A percentile compares a stretch with the other conserved stretches of the same genome.
phyloP scores from a whole-genome alignment of 1,140 invertebrate genomes.

The Wasmannia auropunctata region DNA sequence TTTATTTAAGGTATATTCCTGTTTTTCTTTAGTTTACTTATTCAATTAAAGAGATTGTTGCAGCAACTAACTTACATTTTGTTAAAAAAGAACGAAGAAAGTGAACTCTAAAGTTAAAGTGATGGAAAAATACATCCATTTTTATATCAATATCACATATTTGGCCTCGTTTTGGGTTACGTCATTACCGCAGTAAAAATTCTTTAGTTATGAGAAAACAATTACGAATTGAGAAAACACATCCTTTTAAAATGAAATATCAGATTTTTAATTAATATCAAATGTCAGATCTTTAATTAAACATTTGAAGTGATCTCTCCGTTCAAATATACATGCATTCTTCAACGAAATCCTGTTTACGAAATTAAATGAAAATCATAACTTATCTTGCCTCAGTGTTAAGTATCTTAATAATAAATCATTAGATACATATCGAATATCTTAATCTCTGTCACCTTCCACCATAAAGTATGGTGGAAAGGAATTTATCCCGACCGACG shows the following conservation, averaged over 20 bases:
- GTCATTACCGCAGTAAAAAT: too few relatives aligned
- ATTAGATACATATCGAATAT: slow-evolving; percentile 31
- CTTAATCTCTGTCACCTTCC: slow-evolving; percentile 15
- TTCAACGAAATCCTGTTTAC: not conserved
- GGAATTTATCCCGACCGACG: slow-evolving; percentile 36
- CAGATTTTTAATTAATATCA: not conserved
- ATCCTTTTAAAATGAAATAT: not conserved
- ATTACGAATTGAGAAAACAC: not conserved
- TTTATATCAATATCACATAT: too few relatives aligned
- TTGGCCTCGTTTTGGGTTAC: too few relatives aligned
- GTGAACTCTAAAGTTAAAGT: too few relatives aligned
- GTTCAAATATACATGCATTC: not conserved
- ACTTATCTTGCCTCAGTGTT: not conserved
- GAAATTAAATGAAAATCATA: not conserved
- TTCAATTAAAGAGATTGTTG: too few relatives aligned
- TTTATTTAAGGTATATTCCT: not conserved
- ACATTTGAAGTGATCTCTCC: not conserved
- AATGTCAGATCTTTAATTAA: not conserved
- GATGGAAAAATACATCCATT: too few relatives aligned
- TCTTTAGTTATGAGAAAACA: not conserved
- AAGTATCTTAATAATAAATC: slow-evolving; percentile 25
- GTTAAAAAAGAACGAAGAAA: too few relatives aligned
- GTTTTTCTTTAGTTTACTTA: not conserved
- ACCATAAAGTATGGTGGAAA: slow-evolving; percentile 26
- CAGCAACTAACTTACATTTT: too few relatives aligned